Evolutionary conservation across 2,797 vertebrate genomes (phyloP), one percentile per base, ranked within the genome.

Genomic region (Eulemur albifrons): DNA sequence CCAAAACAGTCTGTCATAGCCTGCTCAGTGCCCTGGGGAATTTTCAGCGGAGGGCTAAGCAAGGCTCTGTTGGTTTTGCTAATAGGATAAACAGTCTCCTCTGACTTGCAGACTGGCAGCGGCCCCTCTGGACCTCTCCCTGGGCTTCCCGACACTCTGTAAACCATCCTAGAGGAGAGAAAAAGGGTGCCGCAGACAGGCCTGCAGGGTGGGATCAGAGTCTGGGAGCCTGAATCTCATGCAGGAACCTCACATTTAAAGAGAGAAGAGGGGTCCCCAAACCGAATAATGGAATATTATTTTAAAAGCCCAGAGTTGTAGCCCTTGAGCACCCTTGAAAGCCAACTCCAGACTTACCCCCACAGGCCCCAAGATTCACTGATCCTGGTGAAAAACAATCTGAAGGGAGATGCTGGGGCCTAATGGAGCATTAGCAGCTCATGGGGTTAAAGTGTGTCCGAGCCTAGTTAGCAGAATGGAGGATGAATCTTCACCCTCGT

Each of bases 11-110:
- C 89, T 96, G 88, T 76, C n/a, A 61, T 10, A 92, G 95, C 20
- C 54, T 90, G 80, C 70, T 87, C 48, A 21, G 86, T n/a, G 48
- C 85, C 93, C 40, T 72, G 75, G 79, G 88, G 70, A 70, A 23
- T 81, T 94, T 94, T 95, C 86, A 82, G 80, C 43, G 43, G 80
- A 75, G 61, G 59, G 38, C 0, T 38, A 69, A 94, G 75, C 67
- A 48, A 91, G 75, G 76, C 61, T 94, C 82, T 81, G 67, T 61
- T 96, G 85, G 84, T 75, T 97, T 97, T 97, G 61, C 48, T 94
- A 65, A 85, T 43, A 75, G 83, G 84, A 86, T 87, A 85, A 94
- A 97, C 70, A 93, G 77, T 52, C 57, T 91, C 63, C 57, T 69
- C 59, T 4, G 35, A 40, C 70, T 86, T n/a, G 63, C 30, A 88